Percentiles rank a stretch among this genome's conserved stretches.
These are phyloP conservation scores for Rhynchomys soricoides DNA, from an alignment of 2,113 vertebrate species.

Conservation along the genomic window DNA sequence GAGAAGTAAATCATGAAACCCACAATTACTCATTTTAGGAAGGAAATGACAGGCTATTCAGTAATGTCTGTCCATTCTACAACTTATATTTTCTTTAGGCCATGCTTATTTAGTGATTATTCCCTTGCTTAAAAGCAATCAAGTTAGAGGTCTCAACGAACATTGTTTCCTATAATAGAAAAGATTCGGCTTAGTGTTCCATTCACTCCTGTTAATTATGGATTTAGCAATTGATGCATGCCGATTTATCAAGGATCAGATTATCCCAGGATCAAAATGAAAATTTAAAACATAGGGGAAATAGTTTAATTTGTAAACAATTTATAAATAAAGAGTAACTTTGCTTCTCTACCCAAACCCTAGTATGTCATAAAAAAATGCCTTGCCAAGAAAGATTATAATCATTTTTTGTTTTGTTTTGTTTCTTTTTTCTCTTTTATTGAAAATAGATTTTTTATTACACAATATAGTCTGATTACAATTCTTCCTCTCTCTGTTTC, in stretches of 20 bases:
- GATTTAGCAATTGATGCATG: neutral
- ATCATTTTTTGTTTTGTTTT: neutral
- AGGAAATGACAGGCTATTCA: constrained; percentile 57
- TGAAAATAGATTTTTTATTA: neutral
- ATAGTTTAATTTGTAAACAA: neutral
- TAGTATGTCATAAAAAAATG: neutral
- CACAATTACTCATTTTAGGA: constrained; percentile 67
- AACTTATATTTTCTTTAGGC: constrained; percentile 39
- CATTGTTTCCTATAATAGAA: constrained; percentile 9
- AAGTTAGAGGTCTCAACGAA: neutral
- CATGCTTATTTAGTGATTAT: neutral
- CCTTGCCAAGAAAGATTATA: neutral
- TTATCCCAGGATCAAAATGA: constrained; percentile 4
- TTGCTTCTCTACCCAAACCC: neutral
- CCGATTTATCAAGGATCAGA: neutral
- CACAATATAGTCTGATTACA: neutral
- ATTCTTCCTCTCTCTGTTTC: neutral
- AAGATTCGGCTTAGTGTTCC: neutral
- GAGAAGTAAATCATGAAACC: constrained; percentile 70
- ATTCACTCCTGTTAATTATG: neutral
- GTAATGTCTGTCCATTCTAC: constrained; percentile 26
- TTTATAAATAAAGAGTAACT: neutral
- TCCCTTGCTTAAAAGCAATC: constrained; percentile 51
- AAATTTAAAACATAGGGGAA: neutral
- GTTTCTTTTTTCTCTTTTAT: neutral